These are phyloP conservation scores for Halcyon chelicuti DNA, from an alignment of 2,797 vertebrate species.

Conservation along the genomic window DNA sequence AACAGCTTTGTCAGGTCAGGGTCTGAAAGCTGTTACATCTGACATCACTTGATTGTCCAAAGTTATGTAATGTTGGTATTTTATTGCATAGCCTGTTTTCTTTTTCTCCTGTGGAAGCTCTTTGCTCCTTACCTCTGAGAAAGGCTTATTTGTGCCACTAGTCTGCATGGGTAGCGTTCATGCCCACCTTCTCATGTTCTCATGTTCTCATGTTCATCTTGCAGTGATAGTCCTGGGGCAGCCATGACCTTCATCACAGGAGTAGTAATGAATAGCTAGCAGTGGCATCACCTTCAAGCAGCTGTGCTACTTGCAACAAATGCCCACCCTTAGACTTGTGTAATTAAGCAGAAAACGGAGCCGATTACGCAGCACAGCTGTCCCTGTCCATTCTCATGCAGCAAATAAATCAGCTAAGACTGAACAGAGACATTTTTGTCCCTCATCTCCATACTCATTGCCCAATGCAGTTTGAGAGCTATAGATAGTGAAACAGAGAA, in stretches of 20 bases:
- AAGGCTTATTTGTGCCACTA: neutral
- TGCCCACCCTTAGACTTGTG: neutral
- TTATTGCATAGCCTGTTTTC: neutral
- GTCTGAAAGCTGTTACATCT: neutral
- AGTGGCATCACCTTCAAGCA: neutral
- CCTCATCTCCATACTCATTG: neutral
- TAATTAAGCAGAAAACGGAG: neutral
- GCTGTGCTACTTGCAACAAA: neutral
- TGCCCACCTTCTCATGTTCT: neutral
- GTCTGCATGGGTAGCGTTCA: rapidly evolving
- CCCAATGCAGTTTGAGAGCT: neutral
- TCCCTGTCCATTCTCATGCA: neutral
- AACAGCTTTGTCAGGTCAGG: neutral
- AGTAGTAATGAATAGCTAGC: neutral
- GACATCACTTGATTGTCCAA: neutral
- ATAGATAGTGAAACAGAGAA: neutral
- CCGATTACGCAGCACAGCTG: neutral
- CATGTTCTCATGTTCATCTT: neutral
- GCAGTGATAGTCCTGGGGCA: rapidly evolving
- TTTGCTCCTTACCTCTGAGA: neutral
- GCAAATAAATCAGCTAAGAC: neutral
- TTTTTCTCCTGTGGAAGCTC: neutral
- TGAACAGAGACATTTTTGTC: neutral
- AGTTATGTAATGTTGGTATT: neutral
- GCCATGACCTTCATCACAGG: neutral